Evolutionary conservation across 2,797 vertebrate species (phyloP), one percentile per base, ranked within the genome.

Genomic region (Cyclura pinguis): DNA sequence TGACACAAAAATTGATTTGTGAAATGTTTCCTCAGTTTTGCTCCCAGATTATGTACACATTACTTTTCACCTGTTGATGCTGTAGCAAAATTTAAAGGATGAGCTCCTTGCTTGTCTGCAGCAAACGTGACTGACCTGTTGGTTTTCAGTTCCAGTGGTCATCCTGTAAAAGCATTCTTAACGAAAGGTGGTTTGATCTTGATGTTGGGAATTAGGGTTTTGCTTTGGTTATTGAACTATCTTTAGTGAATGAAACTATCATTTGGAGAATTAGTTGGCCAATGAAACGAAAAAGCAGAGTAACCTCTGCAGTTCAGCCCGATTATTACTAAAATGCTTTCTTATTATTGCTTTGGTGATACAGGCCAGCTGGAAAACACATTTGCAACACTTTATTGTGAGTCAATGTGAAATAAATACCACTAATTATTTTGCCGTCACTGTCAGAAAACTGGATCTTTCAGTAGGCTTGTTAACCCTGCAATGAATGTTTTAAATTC

Each of bases 401-500:
- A 42, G 52, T 88, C 72, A 82, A 88, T 55, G 10, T 81, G 6
- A 29, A 72, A 57, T 73, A 57, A 18, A 35, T 32, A n/a, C 6
- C 29, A 50, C 18, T 72, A 8, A 32, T 88, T 87, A 2, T 86
- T 86, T 32, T 77, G 73, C 18, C 22, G 6, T 76, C 14, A 69
- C 2, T 69, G 6, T 69, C 67, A 69, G 64, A 67, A 69, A 69
- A 35, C 38, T 74, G 24, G 29, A 6, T 62, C 35, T 76, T 22
- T 80, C 73, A 85, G 22, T 35, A 57, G 10, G 52, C 24, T 80
- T 89, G 80, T 59, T 78, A 82, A 81, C 59, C 91, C 24, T 6
- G 81, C 62, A 93, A 52, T 86, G n/a, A 88, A 80, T 20, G 85
- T 72, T 80, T 90, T 29, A 52, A 62, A 14, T 77, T 91, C 69